Percentiles rank a stretch among this genome's conserved stretches.
Conservation (phyloP, 2,888 invertebrate species). For the Dasysyrphus albostriatus region DNA sequence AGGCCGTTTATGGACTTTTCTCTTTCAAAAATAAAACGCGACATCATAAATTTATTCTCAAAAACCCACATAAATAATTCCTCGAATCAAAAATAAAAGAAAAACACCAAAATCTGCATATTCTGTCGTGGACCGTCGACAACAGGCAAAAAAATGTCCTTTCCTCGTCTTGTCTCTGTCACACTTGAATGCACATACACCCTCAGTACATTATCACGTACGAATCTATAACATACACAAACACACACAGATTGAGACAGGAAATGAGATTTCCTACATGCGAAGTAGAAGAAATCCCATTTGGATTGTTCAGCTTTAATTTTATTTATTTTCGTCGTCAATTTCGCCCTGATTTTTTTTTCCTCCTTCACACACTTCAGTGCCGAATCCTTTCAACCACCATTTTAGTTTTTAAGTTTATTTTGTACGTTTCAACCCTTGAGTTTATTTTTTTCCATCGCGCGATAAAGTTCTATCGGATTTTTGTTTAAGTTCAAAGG, state of each 20-base stretch:
- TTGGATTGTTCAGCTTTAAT: conserved; percentile 72
- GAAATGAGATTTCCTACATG: conserved; percentile 65
- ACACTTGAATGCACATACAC: conserved; percentile 49
- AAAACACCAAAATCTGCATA: conserved; percentile 61
- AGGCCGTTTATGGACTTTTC: conserved; percentile 35
- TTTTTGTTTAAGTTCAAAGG: conserved; percentile 9
- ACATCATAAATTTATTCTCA: conserved; percentile 37
- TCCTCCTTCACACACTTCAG: conserved; percentile 28
- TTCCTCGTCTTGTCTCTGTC: conserved; percentile 70
- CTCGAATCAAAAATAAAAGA: conserved; percentile 30
- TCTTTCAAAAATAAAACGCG: conserved; percentile 42
- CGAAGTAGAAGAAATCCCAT: conserved; percentile 48
- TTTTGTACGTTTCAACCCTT: neutral
- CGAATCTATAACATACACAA: conserved; percentile 15
- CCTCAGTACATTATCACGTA: conserved; percentile 29
- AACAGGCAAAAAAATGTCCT: conserved; percentile 74
- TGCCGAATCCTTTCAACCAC: conserved; percentile 48
- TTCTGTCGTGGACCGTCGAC: conserved; percentile 70
- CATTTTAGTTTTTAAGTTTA: conserved; percentile 46
- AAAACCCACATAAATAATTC: conserved; percentile 62
- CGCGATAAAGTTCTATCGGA: conserved; percentile 42
- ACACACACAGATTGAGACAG: conserved; percentile 39
- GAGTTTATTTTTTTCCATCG: conserved; percentile 20
- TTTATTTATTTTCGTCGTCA: conserved; percentile 70
- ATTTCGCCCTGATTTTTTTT: conserved; percentile 47